Evolutionary conservation across 2,888 invertebrate genomes (phyloP).

Genomic region (Limnephilus auricula): DNA sequence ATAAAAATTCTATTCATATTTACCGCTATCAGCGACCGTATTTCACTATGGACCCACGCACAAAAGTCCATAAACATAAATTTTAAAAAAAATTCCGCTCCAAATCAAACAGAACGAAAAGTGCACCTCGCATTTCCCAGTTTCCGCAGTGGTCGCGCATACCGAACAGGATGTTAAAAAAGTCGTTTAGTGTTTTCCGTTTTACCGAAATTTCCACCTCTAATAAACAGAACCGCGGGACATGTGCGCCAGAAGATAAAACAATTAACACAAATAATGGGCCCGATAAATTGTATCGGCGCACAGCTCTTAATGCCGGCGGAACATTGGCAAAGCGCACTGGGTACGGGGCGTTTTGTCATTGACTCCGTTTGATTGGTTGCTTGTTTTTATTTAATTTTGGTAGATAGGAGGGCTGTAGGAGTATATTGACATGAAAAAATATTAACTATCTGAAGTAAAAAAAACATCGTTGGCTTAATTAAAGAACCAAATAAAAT

Average conservation of each 20-base stretch:
- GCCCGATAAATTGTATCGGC: constrained; percentile 55
- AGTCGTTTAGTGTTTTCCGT: background rate
- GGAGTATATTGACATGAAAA: no score
- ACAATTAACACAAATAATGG: constrained; percentile 61
- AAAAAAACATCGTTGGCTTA: no score
- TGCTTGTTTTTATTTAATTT: no score
- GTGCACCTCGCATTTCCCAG: no score
- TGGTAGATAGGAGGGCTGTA: no score
- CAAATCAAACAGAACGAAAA: background rate
- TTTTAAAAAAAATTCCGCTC: background rate
- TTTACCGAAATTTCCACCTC: constrained; percentile 16
- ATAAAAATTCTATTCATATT: no score
- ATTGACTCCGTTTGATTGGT: no score
- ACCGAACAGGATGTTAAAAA: background rate
- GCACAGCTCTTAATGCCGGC: constrained; percentile 24
- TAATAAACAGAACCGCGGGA: constrained; percentile 40
- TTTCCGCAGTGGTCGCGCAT: background rate
- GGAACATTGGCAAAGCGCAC: background rate
- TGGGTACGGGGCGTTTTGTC: background rate
- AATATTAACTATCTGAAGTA: no score
- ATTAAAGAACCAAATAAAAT: no score
- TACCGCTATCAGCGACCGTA: no score
- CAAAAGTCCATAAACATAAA: background rate
- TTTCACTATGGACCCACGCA: no score
- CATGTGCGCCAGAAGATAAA: constrained; percentile 60